A percentile compares a stretch with the other conserved stretches of the same genome.
phyloP scores from a whole-genome alignment of 2,888 invertebrate genomes.

The Dolichopus griseipennis region DNA sequence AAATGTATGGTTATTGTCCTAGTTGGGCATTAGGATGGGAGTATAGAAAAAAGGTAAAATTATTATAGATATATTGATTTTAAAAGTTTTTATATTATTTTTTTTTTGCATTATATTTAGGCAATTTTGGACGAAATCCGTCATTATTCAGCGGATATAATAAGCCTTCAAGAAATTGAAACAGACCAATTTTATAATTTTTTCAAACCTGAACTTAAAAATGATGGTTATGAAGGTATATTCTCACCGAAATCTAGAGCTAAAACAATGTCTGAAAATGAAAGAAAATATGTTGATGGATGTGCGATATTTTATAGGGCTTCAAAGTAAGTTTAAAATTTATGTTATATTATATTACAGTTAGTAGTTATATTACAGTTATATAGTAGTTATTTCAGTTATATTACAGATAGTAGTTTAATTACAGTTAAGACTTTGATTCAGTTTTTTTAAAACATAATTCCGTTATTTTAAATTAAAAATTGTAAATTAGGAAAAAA shows the following conservation, averaged over 20 bases:
- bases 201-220: slow-evolving; percentile 88
- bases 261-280: slow-evolving; percentile 95
- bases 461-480: no score
- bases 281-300: slow-evolving; percentile 96
- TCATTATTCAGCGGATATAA: slow-evolving; percentile 94
- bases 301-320: slow-evolving; percentile 97
- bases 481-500: no score
- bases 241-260: slow-evolving; percentile 97
- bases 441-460: no score
- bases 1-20: slow-evolving; percentile 99
- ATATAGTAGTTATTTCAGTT: no score
- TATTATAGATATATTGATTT: background rate
- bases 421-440: no score
- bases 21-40: slow-evolving; percentile 99
- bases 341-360: no score
- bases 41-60: slow-evolving; percentile 79
- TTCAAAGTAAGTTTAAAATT: slow-evolving; percentile 71
- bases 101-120: slow-evolving; percentile 18
- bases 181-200: slow-evolving; percentile 97
- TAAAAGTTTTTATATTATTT: background rate
- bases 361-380: no score
- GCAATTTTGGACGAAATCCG: slow-evolving; percentile 92
- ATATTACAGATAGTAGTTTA: no score
- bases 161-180: slow-evolving; percentile 94
- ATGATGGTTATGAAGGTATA: slow-evolving; percentile 87